phyloP scores from a whole-genome alignment of 1,140 invertebrate genomes.

The Heterodera carotae region DNA sequence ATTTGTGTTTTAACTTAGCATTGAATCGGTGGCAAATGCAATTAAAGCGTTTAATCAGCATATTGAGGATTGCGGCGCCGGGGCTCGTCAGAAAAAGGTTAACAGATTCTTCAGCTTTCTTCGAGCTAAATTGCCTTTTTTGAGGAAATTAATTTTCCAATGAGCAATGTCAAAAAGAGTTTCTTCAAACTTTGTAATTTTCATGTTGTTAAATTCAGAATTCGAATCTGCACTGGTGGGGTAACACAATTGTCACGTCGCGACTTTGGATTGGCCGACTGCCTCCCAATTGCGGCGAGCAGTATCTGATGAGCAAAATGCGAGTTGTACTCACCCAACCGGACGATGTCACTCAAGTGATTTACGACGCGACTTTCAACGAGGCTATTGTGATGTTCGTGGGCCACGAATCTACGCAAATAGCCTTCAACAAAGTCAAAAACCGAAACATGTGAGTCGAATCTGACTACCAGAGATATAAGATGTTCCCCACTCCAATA shows the following conservation, averaged over 20 bases:
- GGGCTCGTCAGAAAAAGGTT: slow-evolving; percentile 15
- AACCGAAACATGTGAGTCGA: slow-evolving; percentile 28
- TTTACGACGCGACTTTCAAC: slow-evolving; percentile 29
- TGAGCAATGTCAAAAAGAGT: too few species aligned
- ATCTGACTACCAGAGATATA: not conserved
- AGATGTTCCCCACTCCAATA: too few species aligned
- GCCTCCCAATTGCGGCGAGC: slow-evolving; percentile 29
- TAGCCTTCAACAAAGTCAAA: slow-evolving; percentile 34
- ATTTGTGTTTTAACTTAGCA: slow-evolving; percentile 11
- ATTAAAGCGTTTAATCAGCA: slow-evolving; percentile 28
- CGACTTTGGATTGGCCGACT: slow-evolving; percentile 38
- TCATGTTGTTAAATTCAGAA: slow-evolving; percentile 2
- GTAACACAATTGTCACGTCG: slow-evolving; percentile 31
- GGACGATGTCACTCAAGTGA: slow-evolving; percentile 32
- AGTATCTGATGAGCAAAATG: slow-evolving; percentile 35
- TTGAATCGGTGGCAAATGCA: slow-evolving; percentile 33
- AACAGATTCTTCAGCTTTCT: not conserved
- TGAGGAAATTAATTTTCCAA: too few species aligned
- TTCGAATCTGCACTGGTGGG: slow-evolving; percentile 24
- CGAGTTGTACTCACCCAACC: slow-evolving; percentile 21
- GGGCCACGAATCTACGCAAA: slow-evolving; percentile 29
- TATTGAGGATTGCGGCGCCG: not conserved
- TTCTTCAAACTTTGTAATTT: too few species aligned
- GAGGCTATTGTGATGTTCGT: slow-evolving; percentile 34
- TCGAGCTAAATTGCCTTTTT: too few species aligned